Base-by-base conservation (phyloP, 2,888 invertebrate species). In the Troides oblongomaculatus region DNA sequence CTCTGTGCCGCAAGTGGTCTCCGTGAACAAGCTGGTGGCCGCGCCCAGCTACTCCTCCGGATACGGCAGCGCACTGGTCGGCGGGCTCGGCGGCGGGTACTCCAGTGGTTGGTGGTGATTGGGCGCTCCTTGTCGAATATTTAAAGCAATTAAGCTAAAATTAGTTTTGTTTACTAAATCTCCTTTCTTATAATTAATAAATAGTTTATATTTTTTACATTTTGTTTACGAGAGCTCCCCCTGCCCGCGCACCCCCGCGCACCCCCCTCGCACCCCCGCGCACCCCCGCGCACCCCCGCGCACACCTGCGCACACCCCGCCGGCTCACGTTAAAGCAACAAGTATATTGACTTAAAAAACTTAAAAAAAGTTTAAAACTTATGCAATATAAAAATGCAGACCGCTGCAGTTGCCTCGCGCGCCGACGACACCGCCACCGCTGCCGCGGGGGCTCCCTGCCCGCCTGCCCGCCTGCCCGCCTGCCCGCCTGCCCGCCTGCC, bases 1-100 rank as follows among this genome's bases (percentile, higher is more conserved):
- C 73, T 82, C 84, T 71, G 83, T 79, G 60, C 69, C 84, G 62
- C 83, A 84, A 74, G 81, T 85, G 74, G 78, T 80, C 66, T 73
- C 82, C 74, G 81, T 81, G 70, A 81, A 82, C 76, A 74, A 75
- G 74, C 76, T 79, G 71, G 80, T 89, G 72, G 78, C 83, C 64
- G 85, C 83, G 6, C 76, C 77, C 76, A 74, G 76, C 75, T 77
- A 75, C 76, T 74, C 70, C 59, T 69, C 66, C 59, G 59, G 50
- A 36, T 50, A 21, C 56, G 25, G 62, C 56, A 46, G 61, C 46
- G 64, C 61, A 1, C 1, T 36, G 30, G 30, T 30, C 61, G 39
- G 25, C 43, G 46, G 65, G 1, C 1, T 39, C n/a, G 23, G 25
- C 50, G 60, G 36, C 36, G 60, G 60, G 7, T 59, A 59, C 59